Conservation (phyloP, 2,113 vertebrate species). For the Dinomys branickii region DNA sequence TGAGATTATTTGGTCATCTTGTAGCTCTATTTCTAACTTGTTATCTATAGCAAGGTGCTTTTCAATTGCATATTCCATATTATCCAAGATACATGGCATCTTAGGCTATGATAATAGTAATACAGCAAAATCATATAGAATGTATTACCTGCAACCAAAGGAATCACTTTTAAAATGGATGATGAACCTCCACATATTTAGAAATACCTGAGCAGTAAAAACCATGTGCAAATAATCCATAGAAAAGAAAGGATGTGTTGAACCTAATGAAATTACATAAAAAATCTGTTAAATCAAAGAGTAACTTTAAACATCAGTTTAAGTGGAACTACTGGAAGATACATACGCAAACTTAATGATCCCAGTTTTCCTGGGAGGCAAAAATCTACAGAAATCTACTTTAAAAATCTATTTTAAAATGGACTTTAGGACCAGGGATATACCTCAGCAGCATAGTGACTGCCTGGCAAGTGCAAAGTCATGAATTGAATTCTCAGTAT, state of each 20-base stretch:
- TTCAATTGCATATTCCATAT: neutral
- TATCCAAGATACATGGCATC: neutral
- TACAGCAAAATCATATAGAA: neutral
- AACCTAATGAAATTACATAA: neutral
- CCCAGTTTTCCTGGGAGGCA: neutral
- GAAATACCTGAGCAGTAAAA: neutral
- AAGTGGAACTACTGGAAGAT: neutral
- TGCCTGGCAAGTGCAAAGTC: too few relatives aligned
- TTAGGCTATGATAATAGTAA: neutral
- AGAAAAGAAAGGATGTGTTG: neutral
- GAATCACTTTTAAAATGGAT: neutral
- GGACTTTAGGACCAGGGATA: too few relatives aligned
- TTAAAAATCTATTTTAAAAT: neutral
- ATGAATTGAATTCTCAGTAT: too few relatives aligned
- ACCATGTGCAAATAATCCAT: neutral
- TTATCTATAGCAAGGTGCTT: neutral
- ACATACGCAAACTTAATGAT: neutral
- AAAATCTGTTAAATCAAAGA: neutral
- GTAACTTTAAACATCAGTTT: neutral
- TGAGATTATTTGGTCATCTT: neutral
- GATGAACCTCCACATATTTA: neutral
- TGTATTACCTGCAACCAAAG: neutral
- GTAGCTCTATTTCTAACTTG: neutral
- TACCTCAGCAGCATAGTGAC: too few relatives aligned
- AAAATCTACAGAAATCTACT: neutral